A percentile compares a stretch with the other conserved stretches of the same genome.
Evolutionary conservation across 1,140 invertebrate species (phyloP).

Genomic region (Liolophura sinensis): DNA sequence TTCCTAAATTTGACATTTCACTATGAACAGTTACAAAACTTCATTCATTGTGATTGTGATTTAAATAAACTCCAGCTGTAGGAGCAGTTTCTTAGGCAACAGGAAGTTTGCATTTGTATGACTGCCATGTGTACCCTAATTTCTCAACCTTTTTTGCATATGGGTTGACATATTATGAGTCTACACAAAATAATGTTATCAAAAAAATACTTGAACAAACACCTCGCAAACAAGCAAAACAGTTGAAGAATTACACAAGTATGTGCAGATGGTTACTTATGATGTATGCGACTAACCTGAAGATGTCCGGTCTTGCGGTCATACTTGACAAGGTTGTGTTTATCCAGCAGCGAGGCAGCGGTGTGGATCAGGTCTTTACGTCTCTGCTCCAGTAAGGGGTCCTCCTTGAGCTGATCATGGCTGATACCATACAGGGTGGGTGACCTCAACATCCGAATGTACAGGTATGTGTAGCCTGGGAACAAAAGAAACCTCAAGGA

Average conservation of each 20-base stretch:
- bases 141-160: too few species aligned
- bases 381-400: constrained; percentile 83
- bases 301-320: constrained; percentile 95
- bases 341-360: constrained; percentile 87
- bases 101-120: background rate
- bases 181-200: too few species aligned
- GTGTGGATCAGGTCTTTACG: constrained; percentile 96
- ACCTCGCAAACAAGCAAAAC: too few species aligned
- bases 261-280: too few species aligned
- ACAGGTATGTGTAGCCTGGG: constrained; percentile 88
- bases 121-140: too few species aligned
- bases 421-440: constrained; percentile 89
- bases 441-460: constrained; percentile 70
- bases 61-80: too few species aligned
- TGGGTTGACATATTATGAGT: too few species aligned
- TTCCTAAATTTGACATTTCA: too few species aligned
- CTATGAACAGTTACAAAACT: too few species aligned
- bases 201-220: too few species aligned
- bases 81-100: background rate
- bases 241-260: too few species aligned
- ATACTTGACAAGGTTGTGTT: constrained; percentile 91
- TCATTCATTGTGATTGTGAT: too few species aligned
- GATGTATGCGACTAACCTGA: constrained; percentile 62
- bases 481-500: constrained; percentile 3
- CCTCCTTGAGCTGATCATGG: constrained; percentile 70